Base-by-base conservation (phyloP, 2,888 invertebrate species). In the Drosophila paranaensis region DNA sequence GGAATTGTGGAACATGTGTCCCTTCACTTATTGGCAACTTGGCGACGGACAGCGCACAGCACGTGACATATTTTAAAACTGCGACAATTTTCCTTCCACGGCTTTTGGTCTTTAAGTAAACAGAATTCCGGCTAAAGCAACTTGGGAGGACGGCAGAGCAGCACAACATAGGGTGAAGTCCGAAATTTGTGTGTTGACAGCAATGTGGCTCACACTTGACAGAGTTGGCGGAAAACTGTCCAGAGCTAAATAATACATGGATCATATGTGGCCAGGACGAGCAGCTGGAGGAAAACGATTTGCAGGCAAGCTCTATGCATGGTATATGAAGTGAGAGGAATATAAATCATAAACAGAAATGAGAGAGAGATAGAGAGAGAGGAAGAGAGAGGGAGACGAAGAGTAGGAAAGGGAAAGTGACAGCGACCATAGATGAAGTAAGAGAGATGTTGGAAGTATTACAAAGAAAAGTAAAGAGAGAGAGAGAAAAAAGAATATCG, bases 41-140 rank as follows among this genome's bases (percentile, higher is more conserved):
- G 60, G 72, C 88, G 63, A 72, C 81, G 80, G 79, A 85, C 86
- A 72, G 63, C 81, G 62, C 46, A 33, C 50, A 69, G 86, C 77
- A 84, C 84, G 90, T 84, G 90, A 90, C 89, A 90, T 74, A 88
- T 88, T 88, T 90, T 57, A 66, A 55, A 71, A 74, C 60, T 65
- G 60, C 57, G 37, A 61, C 42, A 35, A 37, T 56, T 63, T 53
- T 51, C 55, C 33, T 46, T 57, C 33, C 35, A 37, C 56, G 56
- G 45, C 39, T 50, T 45, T 58, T 62, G 54, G 45, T 33, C 74
- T 64, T 75, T 74, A 75, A 75, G 55, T 45, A 60, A 68, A 74
- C 50, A 27, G n/a, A 40, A 16, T 16, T 39, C 43, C 6, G 40
- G 13, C 27, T 30, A 13, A 20, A 25, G 51, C 56, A 45, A 62